Conservation (phyloP, 2,797 vertebrate genomes). For the Pangasius macronema region DNA sequence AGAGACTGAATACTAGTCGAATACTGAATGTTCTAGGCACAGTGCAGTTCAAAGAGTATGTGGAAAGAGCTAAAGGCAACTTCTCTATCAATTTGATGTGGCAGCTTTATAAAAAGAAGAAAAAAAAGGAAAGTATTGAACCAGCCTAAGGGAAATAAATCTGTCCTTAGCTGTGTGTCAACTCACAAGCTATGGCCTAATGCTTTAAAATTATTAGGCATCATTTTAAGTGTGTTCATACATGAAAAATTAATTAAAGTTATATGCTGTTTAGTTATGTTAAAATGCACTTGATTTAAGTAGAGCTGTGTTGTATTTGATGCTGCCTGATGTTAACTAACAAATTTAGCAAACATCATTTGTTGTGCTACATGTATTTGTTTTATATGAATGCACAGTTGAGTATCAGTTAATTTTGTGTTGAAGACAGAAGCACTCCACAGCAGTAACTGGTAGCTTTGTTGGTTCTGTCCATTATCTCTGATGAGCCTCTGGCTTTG, state of each 20-base stretch:
- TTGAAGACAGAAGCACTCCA: not conserved
- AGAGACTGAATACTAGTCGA: not conserved
- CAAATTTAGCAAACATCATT: not conserved
- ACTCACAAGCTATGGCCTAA: not conserved
- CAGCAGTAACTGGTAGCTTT: not conserved
- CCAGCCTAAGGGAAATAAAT: constrained; percentile 15
- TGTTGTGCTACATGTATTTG: not conserved
- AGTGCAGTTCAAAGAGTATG: constrained; percentile 6
- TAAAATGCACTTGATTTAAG: not conserved
- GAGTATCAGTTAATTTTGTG: not conserved
- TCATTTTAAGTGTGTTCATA: not conserved
- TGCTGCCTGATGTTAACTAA: not conserved
- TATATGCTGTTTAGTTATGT: not conserved
- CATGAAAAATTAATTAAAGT: not conserved
- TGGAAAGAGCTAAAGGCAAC: constrained; percentile 20
- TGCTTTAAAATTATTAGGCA: too few species aligned
- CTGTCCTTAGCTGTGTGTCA: constrained; percentile 10
- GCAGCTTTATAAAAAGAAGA: not conserved
- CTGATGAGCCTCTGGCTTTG: not conserved
- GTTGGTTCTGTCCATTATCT: not conserved
- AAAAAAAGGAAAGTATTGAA: constrained; percentile 4
- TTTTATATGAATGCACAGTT: not conserved
- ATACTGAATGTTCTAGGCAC: constrained; percentile 8
- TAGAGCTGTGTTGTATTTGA: not conserved
- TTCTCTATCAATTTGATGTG: constrained; percentile 31